phyloP scores from a whole-genome alignment of 92 coral and sea anemone species.

The Epizoanthus illoricatus region DNA sequence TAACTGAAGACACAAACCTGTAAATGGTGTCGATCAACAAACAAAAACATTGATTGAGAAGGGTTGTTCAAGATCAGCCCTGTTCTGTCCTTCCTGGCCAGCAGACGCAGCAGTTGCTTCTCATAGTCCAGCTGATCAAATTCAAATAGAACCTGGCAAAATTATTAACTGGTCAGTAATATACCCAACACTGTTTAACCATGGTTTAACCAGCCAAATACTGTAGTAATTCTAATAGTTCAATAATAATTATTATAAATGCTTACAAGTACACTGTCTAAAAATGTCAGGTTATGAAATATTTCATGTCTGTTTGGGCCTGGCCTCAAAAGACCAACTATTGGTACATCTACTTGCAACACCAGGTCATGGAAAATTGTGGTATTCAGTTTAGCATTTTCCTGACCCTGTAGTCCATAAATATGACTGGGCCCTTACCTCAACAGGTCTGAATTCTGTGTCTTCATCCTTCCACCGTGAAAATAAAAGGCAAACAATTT shows the following conservation, averaged over 20 bases:
- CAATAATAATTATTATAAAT: too few species aligned
- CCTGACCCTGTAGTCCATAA: background rate
- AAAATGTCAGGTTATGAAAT: too few species aligned
- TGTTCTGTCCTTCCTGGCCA: conserved; percentile 60
- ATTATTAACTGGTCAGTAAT: background rate
- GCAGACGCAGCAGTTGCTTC: conserved; percentile 77
- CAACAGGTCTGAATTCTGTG: conserved; percentile 74
- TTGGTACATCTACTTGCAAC: too few species aligned
- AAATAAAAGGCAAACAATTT: conserved; percentile 81
- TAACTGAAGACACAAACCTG: conserved; percentile 48
- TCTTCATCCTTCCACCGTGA: conserved; percentile 91
- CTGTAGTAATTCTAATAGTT: too few species aligned
- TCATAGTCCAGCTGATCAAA: conserved; percentile 76
- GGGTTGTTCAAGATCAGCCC: conserved; percentile 77
- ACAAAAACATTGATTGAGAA: conserved; percentile 78
- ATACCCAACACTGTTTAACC: background rate
- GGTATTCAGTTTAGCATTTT: too few species aligned
- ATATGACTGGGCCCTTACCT: conserved; percentile 48
- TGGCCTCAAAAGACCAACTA: too few species aligned
- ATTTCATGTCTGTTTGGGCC: too few species aligned
- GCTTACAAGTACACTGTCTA: too few species aligned
- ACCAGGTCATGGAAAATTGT: too few species aligned
- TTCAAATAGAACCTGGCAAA: conserved; percentile 69
- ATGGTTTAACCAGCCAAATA: too few species aligned
- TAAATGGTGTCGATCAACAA: conserved; percentile 79